Percentiles rank a stretch among this genome's conserved stretches.
These are phyloP conservation scores for Temnothorax nylanderi DNA, from an alignment of 1,140 invertebrate species.

Conservation along the genomic window DNA sequence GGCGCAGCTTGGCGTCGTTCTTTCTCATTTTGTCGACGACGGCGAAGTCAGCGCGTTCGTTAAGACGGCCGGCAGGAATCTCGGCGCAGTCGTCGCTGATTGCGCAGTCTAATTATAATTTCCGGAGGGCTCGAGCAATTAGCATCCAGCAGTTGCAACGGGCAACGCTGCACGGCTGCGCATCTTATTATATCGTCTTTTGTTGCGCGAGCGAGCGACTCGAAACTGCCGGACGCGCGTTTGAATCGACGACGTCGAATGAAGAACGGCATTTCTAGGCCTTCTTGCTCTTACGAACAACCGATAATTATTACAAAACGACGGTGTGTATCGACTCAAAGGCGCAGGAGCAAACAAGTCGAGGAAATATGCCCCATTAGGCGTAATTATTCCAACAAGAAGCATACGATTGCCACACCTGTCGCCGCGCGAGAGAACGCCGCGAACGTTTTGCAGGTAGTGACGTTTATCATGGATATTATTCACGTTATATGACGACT, in stretches of 20 bases:
- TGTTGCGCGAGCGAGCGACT: constrained; percentile 40
- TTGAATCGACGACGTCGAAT: neutral
- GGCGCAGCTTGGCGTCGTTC: constrained; percentile 22
- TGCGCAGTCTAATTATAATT: constrained; percentile 73
- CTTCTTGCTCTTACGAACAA: neutral
- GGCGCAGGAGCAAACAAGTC: neutral
- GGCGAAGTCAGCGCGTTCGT: constrained; percentile 55
- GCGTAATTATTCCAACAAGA: constrained; percentile 28
- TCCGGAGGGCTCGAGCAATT: constrained; percentile 66
- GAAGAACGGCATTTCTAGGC: neutral
- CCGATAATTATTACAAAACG: constrained; percentile 36
- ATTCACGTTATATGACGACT: neutral
- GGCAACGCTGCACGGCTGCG: constrained; percentile 62
- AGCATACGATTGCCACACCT: neutral
- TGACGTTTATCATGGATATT: neutral
- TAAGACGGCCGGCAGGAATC: constrained; percentile 65
- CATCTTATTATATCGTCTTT: constrained; percentile 73
- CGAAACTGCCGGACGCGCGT: constrained; percentile 48
- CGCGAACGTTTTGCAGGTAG: neutral
- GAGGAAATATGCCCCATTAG: constrained; percentile 40
- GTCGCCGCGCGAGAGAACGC: neutral
- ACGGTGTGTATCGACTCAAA: neutral
- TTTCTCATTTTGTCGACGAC: constrained; percentile 52
- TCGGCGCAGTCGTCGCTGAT: constrained; percentile 64
- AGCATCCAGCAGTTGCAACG: constrained; percentile 70